A percentile compares a stretch with the other conserved stretches of the same genome.
Conservation (phyloP, 2,888 invertebrate species). For the Smittia aterrima region DNA sequence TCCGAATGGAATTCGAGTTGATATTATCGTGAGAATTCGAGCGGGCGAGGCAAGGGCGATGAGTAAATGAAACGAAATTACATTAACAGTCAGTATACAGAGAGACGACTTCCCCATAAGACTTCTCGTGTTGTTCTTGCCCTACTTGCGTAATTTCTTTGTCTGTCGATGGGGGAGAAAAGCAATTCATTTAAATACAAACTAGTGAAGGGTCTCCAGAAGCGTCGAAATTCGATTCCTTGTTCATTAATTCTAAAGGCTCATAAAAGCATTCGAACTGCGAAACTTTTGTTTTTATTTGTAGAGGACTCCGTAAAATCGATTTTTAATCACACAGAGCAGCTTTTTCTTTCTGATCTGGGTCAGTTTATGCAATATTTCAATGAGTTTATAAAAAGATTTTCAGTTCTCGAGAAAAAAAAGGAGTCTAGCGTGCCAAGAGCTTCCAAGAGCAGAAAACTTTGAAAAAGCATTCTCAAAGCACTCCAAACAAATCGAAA, state of each 20-base stretch:
- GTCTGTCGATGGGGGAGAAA: not conserved
- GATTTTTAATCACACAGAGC: not conserved
- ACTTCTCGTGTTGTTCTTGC: not conserved
- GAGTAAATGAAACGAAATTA: constrained; percentile 25
- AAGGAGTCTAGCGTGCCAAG: not conserved
- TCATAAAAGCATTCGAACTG: too few relatives aligned
- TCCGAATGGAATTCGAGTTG: not conserved
- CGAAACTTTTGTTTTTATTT: too few relatives aligned
- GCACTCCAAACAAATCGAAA: constrained; percentile 17
- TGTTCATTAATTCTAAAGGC: not conserved
- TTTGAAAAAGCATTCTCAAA: not conserved
- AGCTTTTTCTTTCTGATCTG: not conserved
- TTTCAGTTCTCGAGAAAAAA: not conserved
- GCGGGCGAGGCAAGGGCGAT: not conserved
- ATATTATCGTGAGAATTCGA: constrained; percentile 15
- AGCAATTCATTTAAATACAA: not conserved
- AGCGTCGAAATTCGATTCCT: not conserved
- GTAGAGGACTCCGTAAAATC: not conserved
- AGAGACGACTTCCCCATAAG: constrained; percentile 8
- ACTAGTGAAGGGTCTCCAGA: not conserved
- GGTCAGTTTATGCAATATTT: constrained; percentile 8
- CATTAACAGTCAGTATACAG: constrained; percentile 12
- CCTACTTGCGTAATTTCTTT: not conserved
- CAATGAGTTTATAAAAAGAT: not conserved
- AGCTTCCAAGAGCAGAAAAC: constrained; percentile 8